Conservation (phyloP, 2,797 vertebrate species). For the Lycodopsis pacificus region DNA sequence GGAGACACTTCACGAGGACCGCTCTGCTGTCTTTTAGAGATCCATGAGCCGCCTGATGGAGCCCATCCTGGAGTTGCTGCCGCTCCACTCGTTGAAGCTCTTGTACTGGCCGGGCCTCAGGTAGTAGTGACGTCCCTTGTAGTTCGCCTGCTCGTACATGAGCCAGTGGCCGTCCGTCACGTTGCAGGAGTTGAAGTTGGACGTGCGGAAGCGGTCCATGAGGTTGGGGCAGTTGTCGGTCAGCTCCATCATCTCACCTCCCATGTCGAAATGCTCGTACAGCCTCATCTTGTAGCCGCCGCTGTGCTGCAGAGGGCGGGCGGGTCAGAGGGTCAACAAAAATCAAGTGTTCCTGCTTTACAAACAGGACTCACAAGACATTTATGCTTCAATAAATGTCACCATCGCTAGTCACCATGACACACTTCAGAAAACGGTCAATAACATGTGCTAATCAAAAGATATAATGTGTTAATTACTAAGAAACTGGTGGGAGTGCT, state of each 20-base stretch:
- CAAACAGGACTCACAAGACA: neutral
- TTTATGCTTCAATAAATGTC: neutral
- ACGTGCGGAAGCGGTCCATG: constrained; percentile 74
- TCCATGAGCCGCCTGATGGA: constrained; percentile 79
- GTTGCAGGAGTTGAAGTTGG: constrained; percentile 78
- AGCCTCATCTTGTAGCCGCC: constrained; percentile 78
- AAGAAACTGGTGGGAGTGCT: too few relatives aligned
- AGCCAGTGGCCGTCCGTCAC: constrained; percentile 83
- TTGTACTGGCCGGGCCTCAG: constrained; percentile 76
- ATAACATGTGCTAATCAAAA: too few relatives aligned
- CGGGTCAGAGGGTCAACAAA: constrained; percentile 1
- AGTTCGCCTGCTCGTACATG: constrained; percentile 81
- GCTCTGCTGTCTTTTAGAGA: constrained; percentile 66
- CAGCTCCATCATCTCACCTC: constrained; percentile 78
- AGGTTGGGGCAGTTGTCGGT: constrained; percentile 77
- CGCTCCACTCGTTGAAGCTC: constrained; percentile 78
- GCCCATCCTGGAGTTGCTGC: constrained; percentile 71
- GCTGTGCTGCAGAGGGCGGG: constrained; percentile 66
- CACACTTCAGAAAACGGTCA: neutral
- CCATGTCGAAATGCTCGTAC: constrained; percentile 83
- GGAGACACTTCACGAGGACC: constrained; percentile 59
- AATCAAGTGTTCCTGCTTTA: neutral
- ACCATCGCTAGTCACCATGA: too few relatives aligned
- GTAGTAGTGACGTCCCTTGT: constrained; percentile 80
- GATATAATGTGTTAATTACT: too few relatives aligned